Percentiles rank a stretch among this genome's conserved stretches.
phyloP scores from a whole-genome alignment of 1,140 invertebrate species.

The Drosophila oshimai region DNA sequence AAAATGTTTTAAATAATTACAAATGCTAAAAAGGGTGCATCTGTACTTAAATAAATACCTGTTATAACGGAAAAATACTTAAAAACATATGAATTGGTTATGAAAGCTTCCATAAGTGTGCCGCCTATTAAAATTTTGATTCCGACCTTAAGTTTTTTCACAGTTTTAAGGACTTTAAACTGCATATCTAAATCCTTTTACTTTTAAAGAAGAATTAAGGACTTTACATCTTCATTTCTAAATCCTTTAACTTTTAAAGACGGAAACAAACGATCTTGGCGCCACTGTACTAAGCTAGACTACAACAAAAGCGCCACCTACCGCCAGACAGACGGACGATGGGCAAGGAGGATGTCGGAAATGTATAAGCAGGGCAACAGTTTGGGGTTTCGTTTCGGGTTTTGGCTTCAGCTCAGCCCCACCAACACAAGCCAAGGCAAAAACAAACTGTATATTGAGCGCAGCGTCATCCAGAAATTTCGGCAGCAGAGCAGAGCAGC shows the following conservation, averaged over 20 bases:
- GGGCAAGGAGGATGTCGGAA: slow-evolving; percentile 73
- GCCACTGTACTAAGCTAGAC: slow-evolving; percentile 22
- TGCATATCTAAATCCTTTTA: no score
- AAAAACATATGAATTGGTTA: no score
- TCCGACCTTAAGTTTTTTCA: no score
- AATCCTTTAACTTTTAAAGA: not conserved
- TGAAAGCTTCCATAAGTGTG: no score
- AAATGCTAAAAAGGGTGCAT: no score
- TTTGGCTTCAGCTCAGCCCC: slow-evolving; percentile 39
- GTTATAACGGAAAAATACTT: no score
- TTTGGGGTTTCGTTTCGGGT: slow-evolving; percentile 53
- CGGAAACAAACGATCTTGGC: not conserved
- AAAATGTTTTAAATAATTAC: no score
- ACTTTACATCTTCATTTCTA: no score
- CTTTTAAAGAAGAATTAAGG: no score
- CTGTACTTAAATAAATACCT: no score
- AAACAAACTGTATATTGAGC: slow-evolving; percentile 30
- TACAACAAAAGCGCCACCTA: slow-evolving; percentile 18
- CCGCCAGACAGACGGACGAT: slow-evolving; percentile 56
- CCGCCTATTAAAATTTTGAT: no score
- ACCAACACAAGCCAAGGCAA: slow-evolving; percentile 1
- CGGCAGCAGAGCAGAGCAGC: slow-evolving; percentile 8
- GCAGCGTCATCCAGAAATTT: slow-evolving; percentile 58
- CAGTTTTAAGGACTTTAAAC: no score
- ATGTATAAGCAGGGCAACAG: slow-evolving; percentile 58